A percentile compares a stretch with the other conserved stretches of the same genome.
phyloP scores from a whole-genome alignment of 2,797 vertebrate species.

The Selene dorsalis region DNA sequence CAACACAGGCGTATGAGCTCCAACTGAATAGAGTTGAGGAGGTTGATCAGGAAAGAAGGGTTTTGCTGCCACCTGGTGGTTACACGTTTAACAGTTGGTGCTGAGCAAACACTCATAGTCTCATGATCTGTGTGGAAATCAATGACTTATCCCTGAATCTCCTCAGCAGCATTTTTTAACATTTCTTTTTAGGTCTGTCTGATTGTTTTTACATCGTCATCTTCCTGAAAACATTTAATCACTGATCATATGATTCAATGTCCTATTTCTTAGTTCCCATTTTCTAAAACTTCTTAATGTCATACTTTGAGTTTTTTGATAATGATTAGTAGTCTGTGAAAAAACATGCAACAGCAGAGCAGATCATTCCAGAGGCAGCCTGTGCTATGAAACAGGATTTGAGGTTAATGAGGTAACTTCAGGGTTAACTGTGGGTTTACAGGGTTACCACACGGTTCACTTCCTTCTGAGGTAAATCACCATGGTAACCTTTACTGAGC shows the following conservation, averaged over 20 bases:
- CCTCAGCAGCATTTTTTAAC: background rate
- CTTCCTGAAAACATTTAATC: background rate
- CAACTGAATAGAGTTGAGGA: background rate
- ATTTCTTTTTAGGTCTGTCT: background rate
- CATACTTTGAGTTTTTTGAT: background rate
- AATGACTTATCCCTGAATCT: background rate
- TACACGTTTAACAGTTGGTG: background rate
- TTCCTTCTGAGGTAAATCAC: no score
- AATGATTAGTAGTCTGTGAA: background rate
- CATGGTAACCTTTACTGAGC: no score
- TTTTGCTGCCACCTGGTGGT: slow-evolving; percentile 72
- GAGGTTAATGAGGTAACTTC: no score
- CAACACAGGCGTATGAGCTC: background rate
- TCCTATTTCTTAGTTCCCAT: background rate
- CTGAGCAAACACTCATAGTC: background rate
- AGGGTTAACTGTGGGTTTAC: no score
- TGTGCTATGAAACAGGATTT: no score
- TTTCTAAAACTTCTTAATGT: background rate
- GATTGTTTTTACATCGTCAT: no score
- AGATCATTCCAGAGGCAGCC: background rate
- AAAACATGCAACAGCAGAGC: background rate
- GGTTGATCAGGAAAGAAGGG: background rate
- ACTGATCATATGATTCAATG: background rate
- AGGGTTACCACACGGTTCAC: no score
- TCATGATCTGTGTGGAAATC: background rate